A percentile compares a stretch with the other conserved stretches of the same genome.
phyloP scores from a whole-genome alignment of 2,888 invertebrate genomes.

The Tenodera sinensis region DNA sequence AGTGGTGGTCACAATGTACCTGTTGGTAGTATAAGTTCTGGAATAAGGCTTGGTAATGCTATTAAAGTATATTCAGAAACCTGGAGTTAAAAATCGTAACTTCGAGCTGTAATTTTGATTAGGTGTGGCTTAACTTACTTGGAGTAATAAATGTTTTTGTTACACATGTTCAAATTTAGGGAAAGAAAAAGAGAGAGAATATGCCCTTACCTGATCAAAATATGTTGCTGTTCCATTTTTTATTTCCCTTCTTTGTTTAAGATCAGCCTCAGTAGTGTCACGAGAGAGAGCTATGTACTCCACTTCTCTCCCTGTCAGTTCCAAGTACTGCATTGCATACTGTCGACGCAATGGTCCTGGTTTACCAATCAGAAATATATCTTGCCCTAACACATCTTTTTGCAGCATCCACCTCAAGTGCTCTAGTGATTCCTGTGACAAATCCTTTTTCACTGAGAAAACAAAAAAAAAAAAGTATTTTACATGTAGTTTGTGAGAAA shows the following conservation, averaged over 20 bases:
- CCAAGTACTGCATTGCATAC: slow-evolving; percentile 83
- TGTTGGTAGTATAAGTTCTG: too few species aligned
- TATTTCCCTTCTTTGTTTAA: slow-evolving; percentile 94
- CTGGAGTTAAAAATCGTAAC: too few species aligned
- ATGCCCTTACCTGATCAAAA: slow-evolving; percentile 74
- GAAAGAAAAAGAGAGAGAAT: too few species aligned
- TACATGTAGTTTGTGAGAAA: slow-evolving; percentile 14
- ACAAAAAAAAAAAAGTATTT: slow-evolving; percentile 4
- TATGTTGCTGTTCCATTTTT: slow-evolving; percentile 82
- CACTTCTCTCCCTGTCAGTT: slow-evolving; percentile 82
- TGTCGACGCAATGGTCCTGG: slow-evolving; percentile 81
- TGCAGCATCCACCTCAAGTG: slow-evolving; percentile 96
- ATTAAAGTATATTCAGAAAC: too few species aligned
- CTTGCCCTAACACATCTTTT: slow-evolving; percentile 88
- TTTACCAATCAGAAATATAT: slow-evolving; percentile 89
- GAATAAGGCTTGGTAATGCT: too few species aligned
- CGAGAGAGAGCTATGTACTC: slow-evolving; percentile 92
- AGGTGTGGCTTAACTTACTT: too few species aligned
- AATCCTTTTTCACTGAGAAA: slow-evolving; percentile 52
- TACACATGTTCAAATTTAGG: too few species aligned
- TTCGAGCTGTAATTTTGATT: too few species aligned
- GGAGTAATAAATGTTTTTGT: too few species aligned
- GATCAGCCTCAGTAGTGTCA: slow-evolving; percentile 95
- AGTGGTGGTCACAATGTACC: too few species aligned
- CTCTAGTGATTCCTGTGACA: slow-evolving; percentile 69